Percentiles rank a stretch among this genome's conserved stretches.
Evolutionary conservation across 2,797 vertebrate species (phyloP).

Genomic region (Ptychadena robeensis): DNA sequence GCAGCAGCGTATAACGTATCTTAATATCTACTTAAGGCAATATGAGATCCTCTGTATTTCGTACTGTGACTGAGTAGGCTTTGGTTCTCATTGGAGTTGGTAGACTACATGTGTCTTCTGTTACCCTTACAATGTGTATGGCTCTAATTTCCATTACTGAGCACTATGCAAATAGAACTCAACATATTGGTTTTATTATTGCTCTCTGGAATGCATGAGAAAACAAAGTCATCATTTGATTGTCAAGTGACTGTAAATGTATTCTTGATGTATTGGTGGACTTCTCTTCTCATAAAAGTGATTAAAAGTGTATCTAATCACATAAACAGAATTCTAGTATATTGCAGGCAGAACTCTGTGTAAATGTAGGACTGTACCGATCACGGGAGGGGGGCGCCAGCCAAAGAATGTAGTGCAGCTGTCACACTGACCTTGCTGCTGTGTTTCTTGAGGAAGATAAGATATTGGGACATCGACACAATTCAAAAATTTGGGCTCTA

Average conservation of each 20-base stretch:
- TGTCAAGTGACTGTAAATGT: neutral
- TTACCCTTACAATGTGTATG: constrained; percentile 8
- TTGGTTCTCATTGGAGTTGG: neutral
- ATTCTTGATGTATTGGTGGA: neutral
- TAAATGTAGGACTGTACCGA: too few relatives aligned
- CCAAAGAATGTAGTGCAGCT: too few relatives aligned
- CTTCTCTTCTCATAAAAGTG: too few relatives aligned
- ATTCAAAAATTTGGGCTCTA: too few relatives aligned
- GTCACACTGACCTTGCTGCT: too few relatives aligned
- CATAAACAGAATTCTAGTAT: too few relatives aligned
- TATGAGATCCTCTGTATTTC: neutral
- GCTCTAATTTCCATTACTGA: constrained; percentile 20
- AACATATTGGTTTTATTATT: constrained; percentile 3
- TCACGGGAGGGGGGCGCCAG: too few relatives aligned
- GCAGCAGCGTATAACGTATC: neutral
- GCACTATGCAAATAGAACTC: neutral
- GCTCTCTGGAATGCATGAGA: neutral
- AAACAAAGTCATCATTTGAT: neutral
- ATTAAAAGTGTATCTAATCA: too few relatives aligned
- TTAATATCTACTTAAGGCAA: constrained; percentile 12
- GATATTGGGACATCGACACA: too few relatives aligned
- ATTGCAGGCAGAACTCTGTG: too few relatives aligned
- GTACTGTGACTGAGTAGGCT: neutral
- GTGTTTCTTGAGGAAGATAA: too few relatives aligned
- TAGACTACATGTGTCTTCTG: constrained; percentile 1